Percentiles rank a stretch among this genome's conserved stretches.
These are phyloP conservation scores for Hipposideros larvatus DNA, from an alignment of 2,797 vertebrate genomes.

Conservation along the genomic window DNA sequence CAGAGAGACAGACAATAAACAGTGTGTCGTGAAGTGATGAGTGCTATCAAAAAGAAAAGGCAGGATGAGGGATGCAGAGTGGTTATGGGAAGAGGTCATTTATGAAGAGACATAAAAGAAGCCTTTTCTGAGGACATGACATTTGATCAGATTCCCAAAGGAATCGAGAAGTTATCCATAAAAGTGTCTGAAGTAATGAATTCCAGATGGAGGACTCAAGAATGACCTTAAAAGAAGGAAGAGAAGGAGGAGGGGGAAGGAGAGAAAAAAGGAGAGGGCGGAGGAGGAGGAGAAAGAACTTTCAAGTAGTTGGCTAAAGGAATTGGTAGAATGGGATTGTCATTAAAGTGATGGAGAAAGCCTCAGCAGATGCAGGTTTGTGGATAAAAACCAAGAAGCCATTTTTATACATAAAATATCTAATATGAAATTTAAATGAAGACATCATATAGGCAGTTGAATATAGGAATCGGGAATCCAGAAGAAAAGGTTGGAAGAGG, in stretches of 20 bases:
- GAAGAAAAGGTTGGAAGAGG: neutral
- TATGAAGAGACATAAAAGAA: constrained; percentile 20
- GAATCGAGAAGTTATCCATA: neutral
- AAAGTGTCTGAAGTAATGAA: constrained; percentile 17
- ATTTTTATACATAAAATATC: neutral
- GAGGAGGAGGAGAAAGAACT: neutral
- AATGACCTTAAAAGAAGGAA: neutral
- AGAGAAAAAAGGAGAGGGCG: too few relatives aligned
- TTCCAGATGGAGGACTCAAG: neutral
- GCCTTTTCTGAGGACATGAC: neutral
- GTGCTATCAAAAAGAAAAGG: neutral
- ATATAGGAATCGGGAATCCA: neutral
- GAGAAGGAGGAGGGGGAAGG: too few relatives aligned
- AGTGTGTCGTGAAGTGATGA: neutral
- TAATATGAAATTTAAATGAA: neutral
- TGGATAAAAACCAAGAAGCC: neutral
- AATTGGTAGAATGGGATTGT: neutral
- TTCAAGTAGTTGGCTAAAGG: neutral
- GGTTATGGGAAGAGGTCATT: neutral
- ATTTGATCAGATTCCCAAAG: constrained; percentile 10
- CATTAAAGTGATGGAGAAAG: neutral
- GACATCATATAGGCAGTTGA: neutral
- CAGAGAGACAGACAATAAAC: neutral
- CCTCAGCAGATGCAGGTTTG: neutral
- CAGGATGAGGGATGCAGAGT: neutral